Evolutionary conservation across 2,888 invertebrate species (phyloP).

Genomic region (Drosophila nr. perissopoda): DNA sequence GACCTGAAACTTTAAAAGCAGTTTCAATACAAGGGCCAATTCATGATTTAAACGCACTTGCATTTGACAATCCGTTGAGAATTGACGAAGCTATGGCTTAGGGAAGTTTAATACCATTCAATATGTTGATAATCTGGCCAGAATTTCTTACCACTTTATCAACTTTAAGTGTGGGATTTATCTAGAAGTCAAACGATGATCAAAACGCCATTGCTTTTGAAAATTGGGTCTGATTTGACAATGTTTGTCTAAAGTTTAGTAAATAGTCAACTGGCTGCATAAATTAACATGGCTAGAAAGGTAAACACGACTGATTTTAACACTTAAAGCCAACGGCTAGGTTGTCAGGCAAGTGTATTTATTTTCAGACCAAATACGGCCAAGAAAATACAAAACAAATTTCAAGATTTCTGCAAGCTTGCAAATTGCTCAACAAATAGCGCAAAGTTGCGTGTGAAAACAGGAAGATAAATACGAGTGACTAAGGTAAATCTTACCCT

Average conservation of each 20-base stretch:
- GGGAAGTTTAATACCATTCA: not conserved
- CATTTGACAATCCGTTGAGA: not conserved
- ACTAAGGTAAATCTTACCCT: conserved; percentile 33
- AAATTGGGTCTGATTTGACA: not conserved
- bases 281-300: conserved; percentile 17
- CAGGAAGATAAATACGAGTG: conserved; percentile 58
- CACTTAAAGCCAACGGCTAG: conserved; percentile 37
- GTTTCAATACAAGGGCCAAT: not conserved
- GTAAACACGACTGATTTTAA: conserved; percentile 44
- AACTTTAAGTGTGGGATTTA: not conserved
- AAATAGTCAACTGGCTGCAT: conserved; percentile 29
- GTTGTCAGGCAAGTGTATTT: conserved; percentile 33
- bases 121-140: not conserved
- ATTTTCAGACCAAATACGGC: conserved; percentile 35
- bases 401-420: conserved; percentile 40
- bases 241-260: not conserved
- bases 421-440: conserved; percentile 55
- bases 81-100: not conserved
- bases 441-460: conserved; percentile 50
- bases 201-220: not conserved
- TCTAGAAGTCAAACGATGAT: not conserved
- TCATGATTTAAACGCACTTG: not conserved
- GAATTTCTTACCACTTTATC: not conserved
- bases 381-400: conserved; percentile 38
- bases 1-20: not conserved